Conservation (phyloP, 2,113 vertebrate genomes). For the Anhinga anhinga region DNA sequence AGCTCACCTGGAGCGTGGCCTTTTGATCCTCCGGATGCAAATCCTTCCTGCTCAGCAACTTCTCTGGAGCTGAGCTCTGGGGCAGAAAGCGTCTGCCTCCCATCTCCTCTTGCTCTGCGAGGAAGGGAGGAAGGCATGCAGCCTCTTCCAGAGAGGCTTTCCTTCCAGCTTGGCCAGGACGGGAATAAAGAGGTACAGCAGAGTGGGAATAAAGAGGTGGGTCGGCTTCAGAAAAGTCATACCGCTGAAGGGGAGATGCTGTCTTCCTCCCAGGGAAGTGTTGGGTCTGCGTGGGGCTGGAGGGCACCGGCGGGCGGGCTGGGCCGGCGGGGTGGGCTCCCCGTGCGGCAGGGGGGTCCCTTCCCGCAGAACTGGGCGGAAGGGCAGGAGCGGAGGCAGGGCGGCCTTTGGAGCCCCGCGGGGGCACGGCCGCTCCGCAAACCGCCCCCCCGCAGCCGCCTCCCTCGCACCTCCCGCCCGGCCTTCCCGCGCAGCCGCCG, state of each 20-base stretch:
- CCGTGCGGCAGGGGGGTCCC: fast-evolving
- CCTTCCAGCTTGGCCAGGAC: background rate
- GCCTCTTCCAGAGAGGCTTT: background rate
- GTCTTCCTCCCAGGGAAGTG: background rate
- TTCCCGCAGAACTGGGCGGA: background rate
- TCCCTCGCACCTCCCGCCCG: background rate
- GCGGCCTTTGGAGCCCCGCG: background rate
- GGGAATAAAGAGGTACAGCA: background rate
- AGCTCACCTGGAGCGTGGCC: background rate
- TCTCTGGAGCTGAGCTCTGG: background rate
- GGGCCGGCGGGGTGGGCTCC: background rate
- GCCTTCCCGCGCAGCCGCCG: background rate
- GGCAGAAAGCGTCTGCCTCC: background rate
- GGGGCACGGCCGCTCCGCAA: fast-evolving
- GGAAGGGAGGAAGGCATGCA: background rate
- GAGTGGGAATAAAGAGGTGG: too few relatives aligned
- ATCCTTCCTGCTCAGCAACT: background rate
- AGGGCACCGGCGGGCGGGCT: background rate
- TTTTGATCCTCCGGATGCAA: too few relatives aligned
- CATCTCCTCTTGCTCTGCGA: background rate
- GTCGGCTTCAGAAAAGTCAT: background rate
- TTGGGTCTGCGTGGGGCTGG: background rate
- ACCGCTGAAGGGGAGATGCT: background rate
- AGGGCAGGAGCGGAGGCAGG: background rate
- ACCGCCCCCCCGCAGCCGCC: background rate